A percentile compares a stretch with the other conserved stretches of the same genome.
Evolutionary conservation across 2,888 invertebrate species (phyloP).

Genomic region (Geotrupes spiniger): DNA sequence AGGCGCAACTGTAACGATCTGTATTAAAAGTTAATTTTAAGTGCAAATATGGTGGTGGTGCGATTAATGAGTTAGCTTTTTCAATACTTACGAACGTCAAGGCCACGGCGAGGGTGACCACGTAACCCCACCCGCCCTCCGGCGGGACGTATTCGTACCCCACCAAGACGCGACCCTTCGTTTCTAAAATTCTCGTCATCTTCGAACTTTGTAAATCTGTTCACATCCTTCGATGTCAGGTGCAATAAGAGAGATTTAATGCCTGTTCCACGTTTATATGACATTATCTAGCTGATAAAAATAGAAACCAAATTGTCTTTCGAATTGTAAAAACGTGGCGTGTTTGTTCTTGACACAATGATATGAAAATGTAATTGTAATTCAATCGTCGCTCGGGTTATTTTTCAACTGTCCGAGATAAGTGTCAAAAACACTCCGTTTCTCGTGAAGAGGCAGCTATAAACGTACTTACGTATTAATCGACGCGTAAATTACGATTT

Average conservation of each 20-base stretch:
- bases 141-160: constrained; percentile 36
- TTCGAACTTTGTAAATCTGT: too few relatives aligned
- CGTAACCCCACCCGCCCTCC: constrained; percentile 76
- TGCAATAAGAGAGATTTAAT: too few relatives aligned
- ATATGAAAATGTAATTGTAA: constrained; percentile 1
- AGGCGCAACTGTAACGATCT: constrained; percentile 68
- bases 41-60: constrained; percentile 2
- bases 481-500: too few relatives aligned
- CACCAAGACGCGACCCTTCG: neutral
- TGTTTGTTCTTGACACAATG: neutral
- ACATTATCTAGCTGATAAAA: too few relatives aligned
- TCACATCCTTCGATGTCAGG: too few relatives aligned
- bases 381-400: neutral
- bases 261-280: too few relatives aligned
- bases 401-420: neutral
- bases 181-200: too few relatives aligned
- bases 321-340: too few relatives aligned
- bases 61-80: neutral
- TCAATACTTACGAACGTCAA: constrained; percentile 67
- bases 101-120: constrained; percentile 70
- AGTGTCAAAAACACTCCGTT: too few relatives aligned
- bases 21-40: neutral
- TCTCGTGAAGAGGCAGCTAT: too few relatives aligned
- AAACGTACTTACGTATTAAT: too few relatives aligned
- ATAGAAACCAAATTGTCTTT: too few relatives aligned